Evolutionary conservation across 2,797 vertebrate species (phyloP), one percentile per base, ranked within the genome.

Genomic region (Erithacus rubecula): DNA sequence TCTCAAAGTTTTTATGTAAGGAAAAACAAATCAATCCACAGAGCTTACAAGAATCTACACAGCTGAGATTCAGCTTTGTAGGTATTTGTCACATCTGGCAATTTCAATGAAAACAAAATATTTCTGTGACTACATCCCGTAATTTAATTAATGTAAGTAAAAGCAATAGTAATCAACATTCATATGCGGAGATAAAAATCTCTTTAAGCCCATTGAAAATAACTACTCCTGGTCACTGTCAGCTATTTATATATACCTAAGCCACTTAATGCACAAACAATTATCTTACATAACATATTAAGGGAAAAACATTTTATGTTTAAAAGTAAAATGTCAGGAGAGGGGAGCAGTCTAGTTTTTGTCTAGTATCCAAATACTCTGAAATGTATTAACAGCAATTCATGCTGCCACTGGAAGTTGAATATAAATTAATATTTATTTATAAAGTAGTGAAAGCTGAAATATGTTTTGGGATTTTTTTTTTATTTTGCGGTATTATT

Each of bases 91-190:
- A 39, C 27, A 9, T 69, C 41, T 63, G 23, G 49, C 36, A 13
- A 64, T 86, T 85, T 80, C 27, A 79, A 34, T 39, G 34, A 83
- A 80, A 91, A 76, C 11, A 65, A 83, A 85, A 69, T 9, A 44
- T 77, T 93, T 70, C 10, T 93, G 32, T 83, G 21, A 83, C 60
- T 70, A 14, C 34, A 49, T 49, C 4, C 44, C 46, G 83, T 91
- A 70, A 56, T 90, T 83, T 87, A 87, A 85, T 93, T 94, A 89
- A 82, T 46, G 9, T 36, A 67, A 86, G 44, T 91, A 77, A 81
- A 92, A 95, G 9, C 46, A 82, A 64, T 24, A 83, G 13, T 51
- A 86, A 79, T 88, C 78, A 86, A 49, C 64, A 60, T 64, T 81
- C 44, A 15, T 39, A 46, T 34, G 21, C 4, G 2, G 12, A 78